Percentiles rank a stretch among this genome's conserved stretches.
Conservation (phyloP, 2,113 vertebrate species). For the Sphyrna mokarran region DNA sequence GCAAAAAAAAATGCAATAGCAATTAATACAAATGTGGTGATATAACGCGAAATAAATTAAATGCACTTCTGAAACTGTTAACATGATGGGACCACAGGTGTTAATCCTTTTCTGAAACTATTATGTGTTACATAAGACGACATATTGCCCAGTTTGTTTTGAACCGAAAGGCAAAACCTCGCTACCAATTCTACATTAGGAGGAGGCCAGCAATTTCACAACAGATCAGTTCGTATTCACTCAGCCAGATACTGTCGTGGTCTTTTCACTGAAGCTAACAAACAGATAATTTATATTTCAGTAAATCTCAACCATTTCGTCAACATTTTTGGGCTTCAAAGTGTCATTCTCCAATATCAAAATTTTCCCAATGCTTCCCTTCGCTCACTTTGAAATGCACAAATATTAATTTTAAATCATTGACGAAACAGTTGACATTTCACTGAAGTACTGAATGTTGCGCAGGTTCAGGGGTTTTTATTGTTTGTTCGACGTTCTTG, state of each 20-base stretch:
- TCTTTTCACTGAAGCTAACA: not conserved
- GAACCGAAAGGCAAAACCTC: not conserved
- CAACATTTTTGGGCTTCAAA: not conserved
- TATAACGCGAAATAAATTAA: not conserved
- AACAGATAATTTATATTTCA: not conserved
- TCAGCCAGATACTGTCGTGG: accelerated
- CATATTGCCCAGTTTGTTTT: not conserved
- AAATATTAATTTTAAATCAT: not conserved
- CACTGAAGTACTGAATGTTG: not conserved
- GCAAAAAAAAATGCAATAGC: not conserved
- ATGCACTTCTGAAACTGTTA: not conserved
- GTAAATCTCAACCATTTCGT: not conserved
- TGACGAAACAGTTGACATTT: not conserved
- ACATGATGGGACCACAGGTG: not conserved
- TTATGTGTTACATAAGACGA: not conserved
- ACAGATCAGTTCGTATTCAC: no score
- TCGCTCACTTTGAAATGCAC: not conserved
- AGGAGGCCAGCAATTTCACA: not conserved
- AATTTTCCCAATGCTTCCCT: not conserved
- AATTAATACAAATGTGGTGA: not conserved
- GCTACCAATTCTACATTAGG: not conserved
- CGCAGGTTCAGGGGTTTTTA: no score
- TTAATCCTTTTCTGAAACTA: not conserved
- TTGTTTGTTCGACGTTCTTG: no score
- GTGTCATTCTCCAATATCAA: no score